phyloP scores from a whole-genome alignment of 2,797 vertebrate genomes.

The Gallinago nigripennis region DNA sequence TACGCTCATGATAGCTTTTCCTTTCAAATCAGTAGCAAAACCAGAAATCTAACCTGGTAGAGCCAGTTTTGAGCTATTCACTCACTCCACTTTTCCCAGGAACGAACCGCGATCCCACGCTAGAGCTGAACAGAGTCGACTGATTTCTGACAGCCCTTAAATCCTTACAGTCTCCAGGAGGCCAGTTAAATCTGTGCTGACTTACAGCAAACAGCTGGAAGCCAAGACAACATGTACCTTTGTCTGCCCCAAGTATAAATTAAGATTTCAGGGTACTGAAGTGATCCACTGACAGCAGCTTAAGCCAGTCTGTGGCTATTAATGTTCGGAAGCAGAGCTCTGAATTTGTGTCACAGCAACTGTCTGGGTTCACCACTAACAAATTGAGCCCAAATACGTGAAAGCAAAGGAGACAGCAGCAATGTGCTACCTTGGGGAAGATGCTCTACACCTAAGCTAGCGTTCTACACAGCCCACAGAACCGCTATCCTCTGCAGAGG shows the following conservation, averaged over 20 bases:
- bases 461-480: rapidly evolving
- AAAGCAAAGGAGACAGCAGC: neutral
- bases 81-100: neutral
- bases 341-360: neutral
- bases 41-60: neutral
- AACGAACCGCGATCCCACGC: rapidly evolving
- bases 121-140: neutral
- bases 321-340: neutral
- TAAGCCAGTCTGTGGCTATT: neutral
- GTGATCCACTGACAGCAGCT: neutral
- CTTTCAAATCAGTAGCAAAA: neutral
- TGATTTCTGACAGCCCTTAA: neutral
- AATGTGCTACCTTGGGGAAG: neutral
- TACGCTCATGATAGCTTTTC: neutral
- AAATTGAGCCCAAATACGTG: rapidly evolving
- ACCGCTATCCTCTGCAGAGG: rapidly evolving
- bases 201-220: conserved; percentile 1
- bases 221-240: neutral
- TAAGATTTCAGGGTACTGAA: neutral
- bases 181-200: neutral
- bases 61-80: neutral
- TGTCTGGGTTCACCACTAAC: neutral
- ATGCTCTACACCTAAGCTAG: neutral
- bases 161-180: neutral
- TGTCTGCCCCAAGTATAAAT: neutral